A percentile compares a stretch with the other conserved stretches of the same genome.
Evolutionary conservation across 2,797 vertebrate genomes (phyloP).

Genomic region (Enteromius anoplus): DNA sequence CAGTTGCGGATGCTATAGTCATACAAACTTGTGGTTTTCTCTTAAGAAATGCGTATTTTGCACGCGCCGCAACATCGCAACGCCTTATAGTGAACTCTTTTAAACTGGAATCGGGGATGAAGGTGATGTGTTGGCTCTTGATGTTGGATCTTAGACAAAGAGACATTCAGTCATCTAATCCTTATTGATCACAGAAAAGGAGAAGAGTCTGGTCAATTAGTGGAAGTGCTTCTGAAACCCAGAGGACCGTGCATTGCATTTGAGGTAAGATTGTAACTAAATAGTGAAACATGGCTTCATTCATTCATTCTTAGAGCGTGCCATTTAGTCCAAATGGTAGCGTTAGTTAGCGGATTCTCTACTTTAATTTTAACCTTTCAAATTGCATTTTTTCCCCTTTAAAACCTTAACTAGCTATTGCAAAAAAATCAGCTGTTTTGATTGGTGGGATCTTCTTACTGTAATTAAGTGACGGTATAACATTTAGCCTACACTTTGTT

Average conservation of each 20-base stretch:
- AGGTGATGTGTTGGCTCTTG: conserved; percentile 27
- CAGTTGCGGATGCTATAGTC: neutral
- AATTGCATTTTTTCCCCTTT: neutral
- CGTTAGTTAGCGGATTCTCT: neutral
- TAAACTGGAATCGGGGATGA: conserved; percentile 9
- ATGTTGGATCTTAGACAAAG: conserved; percentile 28
- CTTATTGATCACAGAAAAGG: neutral
- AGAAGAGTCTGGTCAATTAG: neutral
- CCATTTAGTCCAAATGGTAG: neutral
- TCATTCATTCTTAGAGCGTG: neutral
- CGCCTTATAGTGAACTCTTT: neutral
- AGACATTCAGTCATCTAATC: neutral
- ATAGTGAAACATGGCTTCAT: neutral
- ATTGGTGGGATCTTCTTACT: neutral
- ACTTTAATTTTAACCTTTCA: neutral
- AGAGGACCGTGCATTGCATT: neutral
- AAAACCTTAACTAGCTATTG: no score
- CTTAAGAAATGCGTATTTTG: neutral
- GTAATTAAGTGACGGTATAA: neutral
- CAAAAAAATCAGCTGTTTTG: neutral
- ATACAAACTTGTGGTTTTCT: neutral
- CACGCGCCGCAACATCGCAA: neutral
- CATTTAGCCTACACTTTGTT: neutral
- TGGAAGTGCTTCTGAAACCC: neutral
- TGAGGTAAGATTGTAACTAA: conserved; percentile 2